These are phyloP conservation scores for Drosophila neutralis DNA, from an alignment of 2,888 invertebrate genomes.

Conservation along the genomic window DNA sequence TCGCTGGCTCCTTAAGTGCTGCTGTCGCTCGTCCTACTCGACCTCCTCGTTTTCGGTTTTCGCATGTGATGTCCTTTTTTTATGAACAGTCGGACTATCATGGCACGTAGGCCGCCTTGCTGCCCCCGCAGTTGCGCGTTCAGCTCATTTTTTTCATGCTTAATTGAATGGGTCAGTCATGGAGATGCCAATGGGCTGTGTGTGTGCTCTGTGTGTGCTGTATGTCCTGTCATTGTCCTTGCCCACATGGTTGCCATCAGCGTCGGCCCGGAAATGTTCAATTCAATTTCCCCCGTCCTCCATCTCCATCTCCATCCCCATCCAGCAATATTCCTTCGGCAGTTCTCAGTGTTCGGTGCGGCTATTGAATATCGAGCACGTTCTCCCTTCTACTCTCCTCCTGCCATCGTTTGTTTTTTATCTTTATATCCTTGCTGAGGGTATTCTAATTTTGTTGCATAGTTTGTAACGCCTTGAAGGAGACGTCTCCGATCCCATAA, in stretches of 20 bases:
- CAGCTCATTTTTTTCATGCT: constrained; percentile 80
- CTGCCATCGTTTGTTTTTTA: neutral
- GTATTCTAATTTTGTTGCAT: neutral
- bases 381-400: constrained; percentile 24
- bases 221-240: constrained; percentile 49
- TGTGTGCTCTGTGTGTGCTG: neutral
- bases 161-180: constrained; percentile 85
- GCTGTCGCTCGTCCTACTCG: constrained; percentile 29
- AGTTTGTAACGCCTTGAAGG: neutral
- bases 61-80: constrained; percentile 69
- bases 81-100: constrained; percentile 47
- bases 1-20: constrained; percentile 80
- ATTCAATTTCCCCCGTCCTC: constrained; percentile 64
- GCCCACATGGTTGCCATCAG: constrained; percentile 63
- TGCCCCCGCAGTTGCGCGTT: constrained; percentile 16
- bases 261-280: constrained; percentile 72
- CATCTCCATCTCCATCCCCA: constrained; percentile 2
- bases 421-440: neutral
- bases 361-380: constrained; percentile 78
- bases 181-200: constrained; percentile 72
- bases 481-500: neutral
- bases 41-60: neutral
- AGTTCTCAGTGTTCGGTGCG: constrained; percentile 45
- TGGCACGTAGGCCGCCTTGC: constrained; percentile 50
- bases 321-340: constrained; percentile 19